Evolutionary conservation across 2,888 invertebrate genomes (phyloP), one percentile per base, ranked within the genome.

Genomic region (Gisinianus flammeolus): DNA sequence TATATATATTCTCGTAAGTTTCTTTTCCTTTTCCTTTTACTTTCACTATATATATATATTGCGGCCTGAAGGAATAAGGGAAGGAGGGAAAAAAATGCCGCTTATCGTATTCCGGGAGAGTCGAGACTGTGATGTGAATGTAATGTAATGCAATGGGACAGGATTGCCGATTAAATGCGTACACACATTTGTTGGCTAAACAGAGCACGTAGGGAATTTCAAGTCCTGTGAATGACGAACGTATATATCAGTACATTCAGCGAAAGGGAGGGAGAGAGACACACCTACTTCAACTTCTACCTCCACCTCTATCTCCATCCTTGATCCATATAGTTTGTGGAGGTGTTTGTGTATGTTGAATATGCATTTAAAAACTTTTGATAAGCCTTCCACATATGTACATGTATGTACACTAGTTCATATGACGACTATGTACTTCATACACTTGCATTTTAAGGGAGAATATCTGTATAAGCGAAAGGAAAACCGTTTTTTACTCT

Each of bases 151-250:
- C 26, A 19, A 5, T 30, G 66, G 19, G 28, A 28, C 28, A 66
- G 66, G 26, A 66, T 66, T 28, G 66, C 28, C 66, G 66, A 66
- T 66, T 66, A 66, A 66, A 66, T 26, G 28, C 66, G 26, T 30
- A 66, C 66, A 66, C 66, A 10, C 66, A 66, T 66, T 66, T 66
- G 66, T 66, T 66, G 66, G 66, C 66, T 28, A 66, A 66, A 66
- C 66, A 66, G 66, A 28, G 66, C 66, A 66, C 66, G 66, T 66
- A 19, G 44, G 16, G 44, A 44, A 44, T 44, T 44, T 44, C 44
- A 44, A 44, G 44, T 6, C 12, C 19, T 44, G 12, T 44, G 16
- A 44, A 44, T n/a, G n/a, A n/a, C n/a, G n/a, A n/a, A n/a, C n/a
- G n/a, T n/a, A n/a, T n/a, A n/a, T n/a, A n/a, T n/a, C n/a, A n/a